Conservation (phyloP, 2,888 invertebrate genomes). For the Prosopocoilus inquinatus region DNA sequence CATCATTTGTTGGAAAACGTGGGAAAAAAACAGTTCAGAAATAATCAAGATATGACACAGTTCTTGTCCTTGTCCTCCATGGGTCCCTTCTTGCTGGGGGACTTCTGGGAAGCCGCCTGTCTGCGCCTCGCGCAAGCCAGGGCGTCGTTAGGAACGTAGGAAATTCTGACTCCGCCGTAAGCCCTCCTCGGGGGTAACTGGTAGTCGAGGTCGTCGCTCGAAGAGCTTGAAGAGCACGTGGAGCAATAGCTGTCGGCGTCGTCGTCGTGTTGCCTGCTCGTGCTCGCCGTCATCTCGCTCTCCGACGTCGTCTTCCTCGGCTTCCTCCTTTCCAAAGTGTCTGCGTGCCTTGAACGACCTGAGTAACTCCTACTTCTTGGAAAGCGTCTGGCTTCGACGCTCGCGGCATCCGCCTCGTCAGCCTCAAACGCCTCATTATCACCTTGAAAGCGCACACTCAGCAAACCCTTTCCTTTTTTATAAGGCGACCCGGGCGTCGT, state of each 20-base stretch:
- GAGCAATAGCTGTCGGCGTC: slow-evolving; percentile 82
- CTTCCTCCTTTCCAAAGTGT: slow-evolving; percentile 41
- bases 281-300: slow-evolving; percentile 38
- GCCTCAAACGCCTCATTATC: slow-evolving; percentile 52
- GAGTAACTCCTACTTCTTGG: slow-evolving; percentile 58
- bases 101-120: slow-evolving; percentile 45
- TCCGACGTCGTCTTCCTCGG: slow-evolving; percentile 45
- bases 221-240: slow-evolving; percentile 82
- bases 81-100: slow-evolving; percentile 42
- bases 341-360: slow-evolving; percentile 48
- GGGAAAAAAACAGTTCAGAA: slow-evolving; percentile 6
- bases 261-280: slow-evolving; percentile 50
- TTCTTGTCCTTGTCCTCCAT: slow-evolving; percentile 71
- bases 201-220: slow-evolving; percentile 85
- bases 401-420: slow-evolving; percentile 46
- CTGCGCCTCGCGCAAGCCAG: slow-evolving; percentile 77
- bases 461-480: slow-evolving; percentile 45
- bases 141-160: slow-evolving; percentile 91
- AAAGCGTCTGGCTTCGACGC: slow-evolving; percentile 43
- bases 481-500: slow-evolving; percentile 48
- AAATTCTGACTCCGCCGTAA: slow-evolving; percentile 85
- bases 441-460: slow-evolving; percentile 55
- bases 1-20: slow-evolving; percentile 18
- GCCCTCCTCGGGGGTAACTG: slow-evolving; percentile 79
- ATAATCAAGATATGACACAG: slow-evolving; percentile 81